Base-by-base conservation (phyloP, 2,113 vertebrate genomes). In the Salvelinus namaycush region DNA sequence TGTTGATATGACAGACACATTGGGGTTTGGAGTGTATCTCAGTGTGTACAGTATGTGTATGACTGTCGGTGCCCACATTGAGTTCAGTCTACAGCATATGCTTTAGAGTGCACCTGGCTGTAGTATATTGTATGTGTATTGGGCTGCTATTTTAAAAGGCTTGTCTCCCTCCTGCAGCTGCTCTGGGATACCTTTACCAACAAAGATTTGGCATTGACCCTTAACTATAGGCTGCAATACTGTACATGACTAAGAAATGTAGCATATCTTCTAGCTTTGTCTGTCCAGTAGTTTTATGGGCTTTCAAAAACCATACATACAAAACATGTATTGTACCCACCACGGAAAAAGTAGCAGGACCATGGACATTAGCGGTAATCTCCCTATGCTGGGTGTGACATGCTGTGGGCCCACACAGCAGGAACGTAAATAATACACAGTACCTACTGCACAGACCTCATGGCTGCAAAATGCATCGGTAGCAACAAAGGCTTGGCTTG, bases 1-100 rank as follows among this genome's bases (percentile, higher is more conserved):
- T 96, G 78, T 0, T n/a, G 6, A 44, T 16, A 14, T 70, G 66
- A 67, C 26, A 48, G 26, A 34, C n/a, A 29, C 70, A 54, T 54
- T 16, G 51, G 51, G 51, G 51, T 72, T 39, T 39, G 59, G 2
- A 31, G 71, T 64, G 16, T 24, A 9, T 64, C 18, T 39, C 34
- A 39, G 31, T 34, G 31, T 34, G 31, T 34, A 34, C 31, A 34
- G 34, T 39, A 39, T 9, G 34, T 39, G 34, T 9, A 39, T 39
- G 34, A 39, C 34, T 9, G 5, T 39, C 8, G 4, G 60, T 64
- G 22, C 5, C n/a, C 22, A 64, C 2, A 8, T 57, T 57, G 51
- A 57, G 13, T 18, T 18, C 51, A 0, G 18, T 57, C 51, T 18
- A 4, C 51, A 57, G 12, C 18, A 57, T 57, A 16, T 14, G 12